These are phyloP conservation scores for Lycodopsis pacificus DNA, from an alignment of 2,797 vertebrate species.

Conservation along the genomic window DNA sequence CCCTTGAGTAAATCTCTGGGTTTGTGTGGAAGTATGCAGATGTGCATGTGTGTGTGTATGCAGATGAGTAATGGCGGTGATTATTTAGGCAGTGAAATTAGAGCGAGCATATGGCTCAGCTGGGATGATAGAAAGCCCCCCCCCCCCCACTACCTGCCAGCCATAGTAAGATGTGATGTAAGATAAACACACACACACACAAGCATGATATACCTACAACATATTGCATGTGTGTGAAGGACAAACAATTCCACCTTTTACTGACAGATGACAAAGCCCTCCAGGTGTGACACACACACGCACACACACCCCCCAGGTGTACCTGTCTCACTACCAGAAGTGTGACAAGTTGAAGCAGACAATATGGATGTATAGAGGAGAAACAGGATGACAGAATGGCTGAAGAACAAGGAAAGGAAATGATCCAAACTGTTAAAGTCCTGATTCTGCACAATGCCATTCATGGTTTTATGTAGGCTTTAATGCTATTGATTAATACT, in stretches of 20 bases:
- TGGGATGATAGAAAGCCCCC: slow-evolving; percentile 72
- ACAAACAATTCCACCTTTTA: slow-evolving; percentile 65
- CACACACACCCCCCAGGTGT: slow-evolving; percentile 23
- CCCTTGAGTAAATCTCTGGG: slow-evolving; percentile 53
- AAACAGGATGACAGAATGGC: slow-evolving; percentile 33
- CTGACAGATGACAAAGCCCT: slow-evolving; percentile 58
- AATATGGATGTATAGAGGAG: slow-evolving; percentile 57
- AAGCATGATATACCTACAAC: neutral
- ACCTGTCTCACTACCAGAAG: slow-evolving; percentile 57
- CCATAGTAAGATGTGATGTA: slow-evolving; percentile 20
- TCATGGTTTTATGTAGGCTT: neutral
- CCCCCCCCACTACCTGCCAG: slow-evolving; percentile 64
- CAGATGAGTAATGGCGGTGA: slow-evolving; percentile 78
- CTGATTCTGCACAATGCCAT: neutral
- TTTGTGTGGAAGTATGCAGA: slow-evolving; percentile 29
- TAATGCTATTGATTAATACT: too few relatives aligned
- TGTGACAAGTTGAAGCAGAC: slow-evolving; percentile 67
- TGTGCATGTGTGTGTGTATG: slow-evolving; percentile 22
- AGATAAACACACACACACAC: neutral
- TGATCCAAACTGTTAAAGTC: slow-evolving; percentile 38
- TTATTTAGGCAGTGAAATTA: slow-evolving; percentile 81
- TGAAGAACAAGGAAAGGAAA: slow-evolving; percentile 3
- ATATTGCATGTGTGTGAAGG: slow-evolving; percentile 63
- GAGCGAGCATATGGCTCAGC: slow-evolving; percentile 79
- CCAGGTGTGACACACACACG: slow-evolving; percentile 46